phyloP scores from a whole-genome alignment of 2,888 invertebrate genomes.

The Lacanobia oleracea region DNA sequence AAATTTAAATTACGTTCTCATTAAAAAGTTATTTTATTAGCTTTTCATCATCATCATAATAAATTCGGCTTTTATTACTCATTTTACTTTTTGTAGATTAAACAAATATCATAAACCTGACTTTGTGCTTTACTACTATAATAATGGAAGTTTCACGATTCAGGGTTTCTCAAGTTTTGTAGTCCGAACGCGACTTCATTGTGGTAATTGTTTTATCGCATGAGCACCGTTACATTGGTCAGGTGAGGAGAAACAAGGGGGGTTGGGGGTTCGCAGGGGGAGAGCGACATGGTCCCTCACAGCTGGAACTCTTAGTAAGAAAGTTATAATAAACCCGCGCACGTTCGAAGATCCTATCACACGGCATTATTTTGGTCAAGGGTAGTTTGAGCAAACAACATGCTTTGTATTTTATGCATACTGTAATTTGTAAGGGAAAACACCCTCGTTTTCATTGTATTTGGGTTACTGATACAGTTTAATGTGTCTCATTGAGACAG shows the following conservation, averaged over 20 bases:
- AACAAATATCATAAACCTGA: slow-evolving; percentile 28
- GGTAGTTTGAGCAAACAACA: slow-evolving; percentile 83
- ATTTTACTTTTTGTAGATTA: slow-evolving; percentile 28
- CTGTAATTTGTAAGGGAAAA: slow-evolving; percentile 74
- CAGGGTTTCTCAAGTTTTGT: slow-evolving; percentile 77
- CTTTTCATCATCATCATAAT: slow-evolving; percentile 39
- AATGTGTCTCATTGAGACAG: slow-evolving; percentile 48
- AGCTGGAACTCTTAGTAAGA: slow-evolving; percentile 82
- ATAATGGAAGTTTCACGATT: slow-evolving; percentile 70
- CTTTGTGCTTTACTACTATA: slow-evolving; percentile 49
- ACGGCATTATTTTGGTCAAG: slow-evolving; percentile 87
- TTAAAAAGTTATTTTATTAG: slow-evolving; percentile 44
- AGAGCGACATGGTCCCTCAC: slow-evolving; percentile 72
- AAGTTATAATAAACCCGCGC: slow-evolving; percentile 84
- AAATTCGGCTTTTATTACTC: slow-evolving; percentile 39
- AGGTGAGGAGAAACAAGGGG: slow-evolving; percentile 65
- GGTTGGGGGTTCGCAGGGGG: slow-evolving; percentile 44
- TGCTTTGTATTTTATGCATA: slow-evolving; percentile 74
- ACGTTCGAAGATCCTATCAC: slow-evolving; percentile 86
- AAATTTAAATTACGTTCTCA: slow-evolving; percentile 33
- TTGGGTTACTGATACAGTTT: slow-evolving; percentile 66
- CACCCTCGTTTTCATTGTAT: slow-evolving; percentile 68
- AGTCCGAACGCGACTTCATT: slow-evolving; percentile 81
- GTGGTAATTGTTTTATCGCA: slow-evolving; percentile 90
- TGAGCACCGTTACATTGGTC: slow-evolving; percentile 82